Evolutionary conservation across 2,888 invertebrate species (phyloP), one percentile per base, ranked within the genome.

Genomic region (Fissipunctia ypsillon): DNA sequence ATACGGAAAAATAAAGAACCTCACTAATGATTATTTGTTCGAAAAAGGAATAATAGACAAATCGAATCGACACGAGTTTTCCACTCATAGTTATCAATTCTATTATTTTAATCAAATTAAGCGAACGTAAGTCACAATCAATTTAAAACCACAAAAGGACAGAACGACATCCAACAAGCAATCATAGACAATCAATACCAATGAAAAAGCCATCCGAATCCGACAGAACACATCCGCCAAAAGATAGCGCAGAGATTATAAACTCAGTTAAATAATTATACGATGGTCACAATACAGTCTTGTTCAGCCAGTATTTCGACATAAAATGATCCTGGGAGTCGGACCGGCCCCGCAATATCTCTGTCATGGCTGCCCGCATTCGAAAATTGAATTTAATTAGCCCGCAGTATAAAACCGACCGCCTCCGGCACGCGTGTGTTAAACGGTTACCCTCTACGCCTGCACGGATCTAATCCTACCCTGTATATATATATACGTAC

Each of bases 331-430:
- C 73, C 67, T 69, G 78, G 70, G 78, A 81, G 71, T 73, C 73
- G 79, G 87, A 84, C 84, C 84, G 83, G 83, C 74, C 86, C 86
- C 88, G 76, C 86, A 91, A 90, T 89, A 90, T 91, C 90, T 88
- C 89, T 88, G 90, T 90, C 91, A 90, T 88, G 91, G 90, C 88
- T 89, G 87, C 89, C 91, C 92, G 90, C 93, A 90, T 91, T 90
- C 90, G 90, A 91, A 93, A 94, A 94, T 93, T 93, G 90, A 89
- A 93, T 94, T 94, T 93, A 93, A 94, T 94, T 94, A 93, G 88
- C 89, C 86, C 83, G 85, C 84, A 86, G 88, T 88, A 89, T 89
- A 88, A 89, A 90, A 89, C 87, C 88, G 85, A 84, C 83, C 85
- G 84, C 85, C 83, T 84, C 84, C 69, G 82, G 84, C 83, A 76